Base-by-base conservation (phyloP, 2,113 vertebrate genomes). In the Mesembrinibis cayennensis region DNA sequence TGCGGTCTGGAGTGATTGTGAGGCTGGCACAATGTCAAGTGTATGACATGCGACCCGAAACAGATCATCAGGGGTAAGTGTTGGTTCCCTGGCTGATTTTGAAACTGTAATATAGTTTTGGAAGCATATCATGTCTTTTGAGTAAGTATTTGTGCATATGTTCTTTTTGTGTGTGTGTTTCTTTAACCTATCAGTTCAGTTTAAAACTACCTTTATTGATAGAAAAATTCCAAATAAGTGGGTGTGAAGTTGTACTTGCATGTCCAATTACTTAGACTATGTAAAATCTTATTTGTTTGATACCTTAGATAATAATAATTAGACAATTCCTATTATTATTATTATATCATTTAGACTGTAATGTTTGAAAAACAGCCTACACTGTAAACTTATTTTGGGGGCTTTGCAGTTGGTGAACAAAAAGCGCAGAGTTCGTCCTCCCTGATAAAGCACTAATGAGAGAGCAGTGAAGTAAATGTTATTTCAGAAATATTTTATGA, bases 11-110 rank as follows among this genome's bases (percentile, higher is more conserved):
- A 1, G 98, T 99, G 85, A 99, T 99, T 79, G 98, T 99, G 50
- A 98, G 98, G 95, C 98, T 99, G 95, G 98, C 99, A 12, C 99
- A 99, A 89, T 99, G 99, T 86, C 99, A 99, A 65, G 99, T 99
- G 69, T 99, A 99, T 67, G 99, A 99, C 97, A 99, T 99, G 99
- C 96, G 99, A 13, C 99, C 99, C 0, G 99, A 99, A 96, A 98
- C 97, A 40, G 99, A 99, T 63, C 97, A 98, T 7, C 99, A 99
- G 88, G 98, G 99, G 99, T 99, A 96, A 88, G 98, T 93, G 61
- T 50, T 62, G 29, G 5, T 55, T 32, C 38, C 58, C 66, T 76
- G 72, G 7, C 25, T 73, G 62, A 23, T 65, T 83, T 17, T 32
- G 66, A 63, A 89, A 73, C 14, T 45, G 8, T 62, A 45, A 17